These are phyloP conservation scores for Crocodylus rhombifer DNA, from an alignment of 2,797 vertebrate species.

Conservation along the genomic window DNA sequence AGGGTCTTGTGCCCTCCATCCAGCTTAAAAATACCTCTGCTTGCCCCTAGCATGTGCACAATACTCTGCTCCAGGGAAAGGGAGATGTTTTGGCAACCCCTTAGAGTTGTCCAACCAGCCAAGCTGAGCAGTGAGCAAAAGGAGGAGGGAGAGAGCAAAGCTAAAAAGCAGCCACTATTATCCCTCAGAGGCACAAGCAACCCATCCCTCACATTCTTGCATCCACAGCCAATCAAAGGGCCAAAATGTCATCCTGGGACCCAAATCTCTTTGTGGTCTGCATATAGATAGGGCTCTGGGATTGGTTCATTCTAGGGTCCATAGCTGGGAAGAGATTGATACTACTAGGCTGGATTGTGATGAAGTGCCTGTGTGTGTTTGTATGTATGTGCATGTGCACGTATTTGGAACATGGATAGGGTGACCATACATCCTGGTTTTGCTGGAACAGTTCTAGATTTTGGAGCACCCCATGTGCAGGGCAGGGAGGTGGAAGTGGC, in stretches of 20 bases:
- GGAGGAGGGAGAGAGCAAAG: not conserved
- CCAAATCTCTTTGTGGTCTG: rapidly evolving
- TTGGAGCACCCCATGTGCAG: too few species aligned
- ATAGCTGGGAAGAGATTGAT: rapidly evolving
- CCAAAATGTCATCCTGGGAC: not conserved
- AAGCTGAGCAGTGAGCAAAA: not conserved
- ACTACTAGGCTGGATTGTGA: not conserved
- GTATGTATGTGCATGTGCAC: not conserved
- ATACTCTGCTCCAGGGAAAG: not conserved
- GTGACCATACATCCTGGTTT: constrained; percentile 8
- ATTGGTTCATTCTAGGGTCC: not conserved
- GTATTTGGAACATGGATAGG: constrained; percentile 18
- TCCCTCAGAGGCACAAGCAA: not conserved
- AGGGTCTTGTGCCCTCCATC: not conserved
- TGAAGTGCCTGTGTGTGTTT: constrained; percentile 5
- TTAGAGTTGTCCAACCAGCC: not conserved
- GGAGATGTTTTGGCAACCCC: not conserved
- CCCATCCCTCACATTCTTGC: not conserved
- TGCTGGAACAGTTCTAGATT: too few species aligned
- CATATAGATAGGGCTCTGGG: not conserved
- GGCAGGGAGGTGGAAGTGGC: too few species aligned
- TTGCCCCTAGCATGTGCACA: too few species aligned
- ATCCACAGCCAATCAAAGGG: not conserved
- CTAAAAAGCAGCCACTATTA: not conserved
- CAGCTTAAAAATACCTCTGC: not conserved